These are phyloP conservation scores for Poecilobothrus nobilitatus DNA, from an alignment of 2,888 invertebrate species.

Conservation along the genomic window DNA sequence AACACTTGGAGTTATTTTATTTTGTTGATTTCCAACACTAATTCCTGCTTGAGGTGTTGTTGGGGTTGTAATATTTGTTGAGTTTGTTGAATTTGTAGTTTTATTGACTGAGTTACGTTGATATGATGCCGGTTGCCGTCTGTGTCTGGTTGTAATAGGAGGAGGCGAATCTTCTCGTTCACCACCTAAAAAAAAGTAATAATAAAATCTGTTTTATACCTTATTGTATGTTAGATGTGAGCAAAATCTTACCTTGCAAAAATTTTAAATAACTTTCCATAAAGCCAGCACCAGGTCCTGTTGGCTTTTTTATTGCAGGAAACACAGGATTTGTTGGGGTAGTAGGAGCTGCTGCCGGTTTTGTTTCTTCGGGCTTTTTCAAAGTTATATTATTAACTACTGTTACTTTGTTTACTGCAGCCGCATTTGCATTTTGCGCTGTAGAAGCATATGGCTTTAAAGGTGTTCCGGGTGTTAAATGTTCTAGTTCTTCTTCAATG, in stretches of 20 bases:
- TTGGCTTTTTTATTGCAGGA: constrained; percentile 53
- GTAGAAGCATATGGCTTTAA: constrained; percentile 28
- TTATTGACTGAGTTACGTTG: constrained; percentile 11
- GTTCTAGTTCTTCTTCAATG: constrained; percentile 80
- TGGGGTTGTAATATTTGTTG: constrained; percentile 43
- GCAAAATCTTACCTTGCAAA: constrained; percentile 47
- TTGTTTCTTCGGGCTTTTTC: constrained; percentile 18
- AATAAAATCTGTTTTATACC: too few species aligned
- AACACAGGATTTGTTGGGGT: constrained; percentile 45
- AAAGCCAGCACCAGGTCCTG: constrained; percentile 63
- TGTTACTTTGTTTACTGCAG: constrained; percentile 26
- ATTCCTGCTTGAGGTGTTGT: constrained; percentile 49
- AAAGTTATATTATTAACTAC: constrained; percentile 16
- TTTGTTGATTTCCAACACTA: constrained; percentile 38
- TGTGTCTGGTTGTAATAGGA: constrained; percentile 54
- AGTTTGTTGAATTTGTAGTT: constrained; percentile 33
- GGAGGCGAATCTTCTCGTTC: constrained; percentile 75
- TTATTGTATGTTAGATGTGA: too few species aligned
- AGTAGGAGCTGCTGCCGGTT: constrained; percentile 27
- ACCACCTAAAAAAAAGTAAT: constrained; percentile 43
- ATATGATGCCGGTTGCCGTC: constrained; percentile 27
- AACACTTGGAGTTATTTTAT: constrained; percentile 29
- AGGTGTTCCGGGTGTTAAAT: constrained; percentile 54
- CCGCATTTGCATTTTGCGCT: constrained; percentile 36
- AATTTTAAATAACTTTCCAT: constrained; percentile 84